Evolutionary conservation across 2,113 vertebrate genomes (phyloP), one percentile per base, ranked within the genome.

Genomic region (Gadus chalcogrammus): DNA sequence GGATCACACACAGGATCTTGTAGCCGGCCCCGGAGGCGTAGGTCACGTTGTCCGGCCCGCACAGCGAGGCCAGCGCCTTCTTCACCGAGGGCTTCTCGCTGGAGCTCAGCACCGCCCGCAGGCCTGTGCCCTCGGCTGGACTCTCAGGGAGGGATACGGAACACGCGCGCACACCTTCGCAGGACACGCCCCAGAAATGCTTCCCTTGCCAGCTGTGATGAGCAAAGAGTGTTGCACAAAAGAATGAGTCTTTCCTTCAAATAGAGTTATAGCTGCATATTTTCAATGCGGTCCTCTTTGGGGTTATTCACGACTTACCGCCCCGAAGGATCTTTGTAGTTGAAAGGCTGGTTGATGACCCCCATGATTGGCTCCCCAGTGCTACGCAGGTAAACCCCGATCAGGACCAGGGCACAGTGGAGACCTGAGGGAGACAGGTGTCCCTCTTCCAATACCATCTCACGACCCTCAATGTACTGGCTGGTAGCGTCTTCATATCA

Each of bases 271-370:
- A 48, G 11, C 42, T 2, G 1, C 12, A 48, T 0, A 48, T 48
- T 48, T 13, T 13, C 42, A 13, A 48, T 48, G 42, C 9, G 2
- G 31, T 35, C 31, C 31, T 35, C 31, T 35, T 35, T 35, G 31
- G 31, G 31, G 31, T 35, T 35, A 48, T 9, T 48, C 42, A 13
- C 12, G 16, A 78, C 90, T 83, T 65, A 91, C 92, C 87, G 16
- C 5, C 86, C 68, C 18, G 73, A 18, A 6, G 81, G 77, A 69
- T 92, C 89, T 81, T 88, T 83, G 31, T 68, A 63, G 81, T 84
- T 83, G 84, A 95, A 95, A 0, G 95, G 94, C 79, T 94, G 92
- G 71, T 93, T 94, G 85, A 94, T 91, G 79, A 95, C 90, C 0
- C 93, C 93, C 88, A 94, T 91, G 64, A 95, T 86, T 0, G 93